Base-by-base conservation (phyloP, 2,113 vertebrate species). In the Alouatta palliata region DNA sequence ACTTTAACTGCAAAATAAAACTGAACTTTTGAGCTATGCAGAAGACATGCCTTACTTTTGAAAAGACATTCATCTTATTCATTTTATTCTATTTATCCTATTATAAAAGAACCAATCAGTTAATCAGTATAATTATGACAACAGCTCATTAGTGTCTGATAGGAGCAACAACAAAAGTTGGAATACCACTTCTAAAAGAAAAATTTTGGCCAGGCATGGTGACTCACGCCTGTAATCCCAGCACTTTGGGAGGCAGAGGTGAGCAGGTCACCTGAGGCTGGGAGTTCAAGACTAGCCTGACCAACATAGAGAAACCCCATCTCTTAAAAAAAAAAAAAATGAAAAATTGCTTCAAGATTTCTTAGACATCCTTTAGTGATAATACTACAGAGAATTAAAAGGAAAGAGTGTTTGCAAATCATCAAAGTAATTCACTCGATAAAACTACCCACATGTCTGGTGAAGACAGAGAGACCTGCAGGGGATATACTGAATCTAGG, bases 351-450 rank as follows among this genome's bases (percentile, higher is more conserved):
- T 73, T 9, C 40, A 87, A 86, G 68, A 89, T 83, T 90, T 96
- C 52, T 97, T 83, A 86, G 45, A 91, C 95, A 94, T 43, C 0
- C 71, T 80, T 94, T 54, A 96, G 81, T 68, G 43, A 64, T 27
- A 30, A 58, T 88, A 94, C 23, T n/a, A 49, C 11, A 88, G 68
- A 96, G 97, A 90, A 95, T 47, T 97, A 96, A 96, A 83, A 43
- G 66, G 85, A 35, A 37, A 93, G 76, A 96, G 30, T 84, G 70
- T 97, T 98, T 97, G 95, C 58, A 94, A 97, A 87, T 94, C 79
- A 90, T 89, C 79, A 94, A 49, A 40, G 90, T 97, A 96, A 94
- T 95, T 98, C 96, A 97, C 8, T 97, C 94, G 87, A 97, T 88
- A 94, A 90, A 98, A 90, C 92, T 88, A 95, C 86, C 75, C 91